Base-by-base conservation (phyloP, 2,797 vertebrate genomes). In the Crocodylus rhombifer region DNA sequence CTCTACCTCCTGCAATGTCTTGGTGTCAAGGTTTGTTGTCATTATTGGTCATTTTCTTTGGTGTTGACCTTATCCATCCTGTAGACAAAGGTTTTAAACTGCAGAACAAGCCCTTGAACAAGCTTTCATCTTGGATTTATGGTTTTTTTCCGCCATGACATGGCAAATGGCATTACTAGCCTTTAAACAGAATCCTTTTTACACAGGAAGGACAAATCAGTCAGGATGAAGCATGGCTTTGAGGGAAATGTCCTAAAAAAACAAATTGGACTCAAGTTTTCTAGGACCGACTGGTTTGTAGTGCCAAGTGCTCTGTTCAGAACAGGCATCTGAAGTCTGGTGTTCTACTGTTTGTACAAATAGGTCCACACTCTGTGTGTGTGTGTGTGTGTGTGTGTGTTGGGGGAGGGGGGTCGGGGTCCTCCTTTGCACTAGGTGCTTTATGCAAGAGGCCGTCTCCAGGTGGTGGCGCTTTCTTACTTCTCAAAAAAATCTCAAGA, bases 121-220 rank as follows among this genome's bases (percentile, higher is more conserved):
- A 76, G 69, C 58, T 95, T 96, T 95, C 87, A 82, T 36, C 73
- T 73, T 90, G 82, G 33, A 86, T 95, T 94, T 96, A 76, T 80
- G 62, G 62, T 60, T 17, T 88, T 55, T 84, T 83, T 67, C 28
- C 0, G 0, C 51, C 18, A 5, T 82, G 89, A 82, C 64, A 87
- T 20, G 78, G 89, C 69, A 95, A 91, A 92, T 77, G 51, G 69
- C 77, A 58, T 83, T 92, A 23, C 80, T 84, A 26, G 69, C 69
- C 81, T 85, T 95, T 89, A 78, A 91, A 75, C 28, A 76, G 86
- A 89, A 77, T 55, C 75, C 80, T 78, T 94, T 89, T 86, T 84
- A 83, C 20, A 16, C 4, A 1, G 42, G 71, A 94, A 80, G 86
- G 90, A 74, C 25, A 65, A 79, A 96, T 91, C 88, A 74, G 77